These are phyloP conservation scores for Xyrichtys novacula DNA, from an alignment of 2,797 vertebrate species.

Conservation along the genomic window DNA sequence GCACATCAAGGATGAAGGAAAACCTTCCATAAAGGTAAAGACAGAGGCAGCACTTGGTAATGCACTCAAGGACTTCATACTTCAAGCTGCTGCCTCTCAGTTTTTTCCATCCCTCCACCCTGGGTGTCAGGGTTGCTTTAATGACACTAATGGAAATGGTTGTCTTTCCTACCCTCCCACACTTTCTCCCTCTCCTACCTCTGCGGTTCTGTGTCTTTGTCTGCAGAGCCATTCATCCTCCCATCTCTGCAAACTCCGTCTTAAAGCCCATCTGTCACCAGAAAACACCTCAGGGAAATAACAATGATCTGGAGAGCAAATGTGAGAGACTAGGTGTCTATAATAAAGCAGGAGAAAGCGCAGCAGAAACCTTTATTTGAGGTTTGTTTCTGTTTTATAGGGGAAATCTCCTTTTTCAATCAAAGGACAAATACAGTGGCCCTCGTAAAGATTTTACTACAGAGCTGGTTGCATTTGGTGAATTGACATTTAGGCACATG, in stretches of 20 bases:
- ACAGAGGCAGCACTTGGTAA: conserved; percentile 17
- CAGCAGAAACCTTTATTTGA: conserved; percentile 16
- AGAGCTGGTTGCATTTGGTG: conserved; percentile 13
- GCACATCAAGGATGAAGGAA: conserved; percentile 41
- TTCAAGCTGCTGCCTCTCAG: conserved; percentile 25
- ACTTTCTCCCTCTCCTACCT: conserved; percentile 32
- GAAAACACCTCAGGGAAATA: conserved; percentile 64
- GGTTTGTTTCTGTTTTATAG: conserved; percentile 13
- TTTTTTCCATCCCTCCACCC: conserved; percentile 40
- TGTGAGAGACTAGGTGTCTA: conserved; percentile 31
- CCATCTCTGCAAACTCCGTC: conserved; percentile 45
- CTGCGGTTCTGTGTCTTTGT: conserved; percentile 42
- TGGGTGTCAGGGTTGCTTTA: conserved; percentile 61
- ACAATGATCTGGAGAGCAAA: conserved; percentile 53
- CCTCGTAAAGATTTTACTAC: conserved; percentile 24
- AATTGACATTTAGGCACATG: conserved; percentile 26
- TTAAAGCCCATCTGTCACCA: conserved; percentile 65
- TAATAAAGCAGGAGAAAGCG: conserved; percentile 9
- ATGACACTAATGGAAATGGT: conserved; percentile 66
- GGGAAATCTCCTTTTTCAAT: conserved; percentile 18
- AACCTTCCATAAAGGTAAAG: conserved; percentile 50
- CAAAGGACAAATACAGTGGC: conserved; percentile 22
- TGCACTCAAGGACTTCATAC: conserved; percentile 51
- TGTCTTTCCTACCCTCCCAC: conserved; percentile 42
- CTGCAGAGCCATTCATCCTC: conserved; percentile 61